Conservation (phyloP, 1,140 invertebrate genomes). For the Hyles euphorbiae region DNA sequence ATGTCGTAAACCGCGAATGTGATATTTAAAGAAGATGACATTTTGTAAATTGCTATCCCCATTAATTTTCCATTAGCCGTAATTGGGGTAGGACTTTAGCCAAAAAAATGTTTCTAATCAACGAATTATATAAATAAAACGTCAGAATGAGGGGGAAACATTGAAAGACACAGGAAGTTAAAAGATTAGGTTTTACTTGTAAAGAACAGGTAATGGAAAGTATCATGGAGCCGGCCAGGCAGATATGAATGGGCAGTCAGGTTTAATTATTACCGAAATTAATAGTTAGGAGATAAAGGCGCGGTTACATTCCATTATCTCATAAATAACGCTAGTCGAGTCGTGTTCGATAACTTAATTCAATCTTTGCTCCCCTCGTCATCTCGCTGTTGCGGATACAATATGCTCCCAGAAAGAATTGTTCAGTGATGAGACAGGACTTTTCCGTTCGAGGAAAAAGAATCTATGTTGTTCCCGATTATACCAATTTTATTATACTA, state of each 20-base stretch:
- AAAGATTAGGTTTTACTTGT: too few relatives aligned
- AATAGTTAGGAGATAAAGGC: constrained; percentile 55
- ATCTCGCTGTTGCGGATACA: constrained; percentile 34
- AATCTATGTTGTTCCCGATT: constrained; percentile 4
- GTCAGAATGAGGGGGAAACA: too few relatives aligned
- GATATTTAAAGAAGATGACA: constrained; percentile 62
- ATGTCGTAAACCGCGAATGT: constrained; percentile 51
- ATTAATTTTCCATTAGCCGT: constrained; percentile 72
- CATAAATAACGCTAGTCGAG: constrained; percentile 50
- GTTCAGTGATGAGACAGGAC: constrained; percentile 27
- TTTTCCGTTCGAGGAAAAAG: constrained; percentile 15
- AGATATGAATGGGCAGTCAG: constrained; percentile 43
- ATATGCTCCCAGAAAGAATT: constrained; percentile 28
- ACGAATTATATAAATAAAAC: too few relatives aligned
- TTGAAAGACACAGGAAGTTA: too few relatives aligned
- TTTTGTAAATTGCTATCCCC: constrained; percentile 66
- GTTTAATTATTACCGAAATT: constrained; percentile 58
- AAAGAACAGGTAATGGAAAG: constrained; percentile 15
- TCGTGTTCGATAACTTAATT: constrained; percentile 59
- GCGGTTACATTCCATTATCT: constrained; percentile 41
- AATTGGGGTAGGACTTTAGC: constrained; percentile 41
- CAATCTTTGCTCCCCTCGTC: constrained; percentile 57
- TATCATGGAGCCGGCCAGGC: constrained; percentile 21
- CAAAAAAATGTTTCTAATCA: constrained; percentile 17
- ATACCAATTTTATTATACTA: neutral